phyloP scores from a whole-genome alignment of 2,797 vertebrate genomes.

The Fratercula arctica region DNA sequence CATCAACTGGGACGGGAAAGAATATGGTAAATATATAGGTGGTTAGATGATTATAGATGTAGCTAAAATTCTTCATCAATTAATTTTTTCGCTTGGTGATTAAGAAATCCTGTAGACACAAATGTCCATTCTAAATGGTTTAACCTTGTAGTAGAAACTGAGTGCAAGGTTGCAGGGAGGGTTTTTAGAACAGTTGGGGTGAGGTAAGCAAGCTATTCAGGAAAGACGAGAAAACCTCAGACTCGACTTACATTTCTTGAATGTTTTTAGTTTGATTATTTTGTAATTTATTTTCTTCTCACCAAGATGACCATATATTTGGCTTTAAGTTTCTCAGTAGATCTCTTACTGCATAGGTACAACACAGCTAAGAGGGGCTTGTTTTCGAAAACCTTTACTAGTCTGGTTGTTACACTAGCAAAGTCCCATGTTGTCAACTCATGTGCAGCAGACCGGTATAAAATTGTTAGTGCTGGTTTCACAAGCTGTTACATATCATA shows the following conservation, averaged over 20 bases:
- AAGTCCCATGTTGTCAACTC: background rate
- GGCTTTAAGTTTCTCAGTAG: background rate
- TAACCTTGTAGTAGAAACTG: background rate
- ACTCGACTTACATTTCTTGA: background rate
- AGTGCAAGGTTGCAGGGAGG: background rate
- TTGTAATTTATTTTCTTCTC: background rate
- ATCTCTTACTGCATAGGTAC: background rate
- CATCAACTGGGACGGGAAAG: constrained; percentile 76
- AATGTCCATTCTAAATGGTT: background rate
- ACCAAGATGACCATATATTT: background rate
- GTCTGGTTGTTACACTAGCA: background rate
- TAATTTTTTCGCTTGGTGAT: background rate
- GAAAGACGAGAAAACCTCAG: background rate
- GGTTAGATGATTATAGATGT: background rate
- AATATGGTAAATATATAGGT: constrained; percentile 79
- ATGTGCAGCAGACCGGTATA: background rate
- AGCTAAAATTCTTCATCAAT: background rate
- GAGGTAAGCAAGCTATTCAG: background rate
- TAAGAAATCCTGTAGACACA: background rate
- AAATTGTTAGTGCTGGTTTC: background rate
- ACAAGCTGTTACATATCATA: background rate
- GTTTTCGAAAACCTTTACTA: background rate
- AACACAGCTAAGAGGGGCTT: background rate
- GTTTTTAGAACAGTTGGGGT: background rate
- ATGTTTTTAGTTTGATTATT: background rate